Conservation (phyloP, 1,140 invertebrate genomes). For the Manduca sexta region DNA sequence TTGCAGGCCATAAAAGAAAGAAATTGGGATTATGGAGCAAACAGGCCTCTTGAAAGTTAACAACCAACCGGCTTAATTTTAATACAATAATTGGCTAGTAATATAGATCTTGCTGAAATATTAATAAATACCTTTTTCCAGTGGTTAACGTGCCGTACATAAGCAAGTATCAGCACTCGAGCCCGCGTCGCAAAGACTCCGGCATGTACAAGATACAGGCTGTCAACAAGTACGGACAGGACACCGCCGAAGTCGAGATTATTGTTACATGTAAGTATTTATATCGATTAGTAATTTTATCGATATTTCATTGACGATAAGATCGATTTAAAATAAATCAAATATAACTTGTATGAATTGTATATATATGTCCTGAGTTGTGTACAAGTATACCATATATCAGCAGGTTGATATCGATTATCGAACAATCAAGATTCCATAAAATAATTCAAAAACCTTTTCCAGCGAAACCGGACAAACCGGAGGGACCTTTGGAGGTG, state of each 20-base stretch:
- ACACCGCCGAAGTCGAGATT: constrained; percentile 93
- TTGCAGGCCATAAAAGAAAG: too few species aligned
- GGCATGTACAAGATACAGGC: constrained; percentile 91
- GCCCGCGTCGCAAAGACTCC: constrained; percentile 87
- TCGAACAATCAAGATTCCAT: too few species aligned
- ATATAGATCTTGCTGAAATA: background rate
- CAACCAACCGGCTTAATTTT: too few species aligned
- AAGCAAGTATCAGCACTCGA: constrained; percentile 88
- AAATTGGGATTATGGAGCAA: too few species aligned
- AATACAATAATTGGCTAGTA: background rate
- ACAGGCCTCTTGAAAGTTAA: too few species aligned
- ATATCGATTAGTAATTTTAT: background rate
- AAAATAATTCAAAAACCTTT: too few species aligned
- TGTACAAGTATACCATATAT: too few species aligned
- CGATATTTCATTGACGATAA: too few species aligned
- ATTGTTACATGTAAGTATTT: constrained; percentile 86
- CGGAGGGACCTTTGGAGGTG: constrained; percentile 96
- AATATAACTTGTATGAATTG: too few species aligned
- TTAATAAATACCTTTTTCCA: constrained; percentile 30
- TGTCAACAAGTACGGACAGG: constrained; percentile 89
- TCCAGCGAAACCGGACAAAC: constrained; percentile 90
- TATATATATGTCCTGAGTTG: too few species aligned
- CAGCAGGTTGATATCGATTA: too few species aligned
- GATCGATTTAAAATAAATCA: too few species aligned
- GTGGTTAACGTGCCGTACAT: constrained; percentile 92